Evolutionary conservation across 2,797 vertebrate species (phyloP).

Genomic region (Columba guinea): DNA sequence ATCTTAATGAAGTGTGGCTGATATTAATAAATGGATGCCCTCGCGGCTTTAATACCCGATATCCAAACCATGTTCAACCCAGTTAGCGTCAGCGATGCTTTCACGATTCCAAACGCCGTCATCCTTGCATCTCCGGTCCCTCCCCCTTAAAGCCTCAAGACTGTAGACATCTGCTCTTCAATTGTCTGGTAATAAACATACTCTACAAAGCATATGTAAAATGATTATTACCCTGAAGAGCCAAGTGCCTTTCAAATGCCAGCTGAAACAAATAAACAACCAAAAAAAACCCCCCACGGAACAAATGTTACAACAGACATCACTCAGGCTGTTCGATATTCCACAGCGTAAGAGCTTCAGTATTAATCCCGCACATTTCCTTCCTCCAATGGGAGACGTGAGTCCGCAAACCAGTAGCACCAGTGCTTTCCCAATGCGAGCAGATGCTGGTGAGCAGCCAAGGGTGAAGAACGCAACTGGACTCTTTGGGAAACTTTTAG

Average conservation of each 20-base stretch:
- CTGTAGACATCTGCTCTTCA: conserved; percentile 70
- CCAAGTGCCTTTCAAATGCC: conserved; percentile 82
- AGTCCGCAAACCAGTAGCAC: neutral
- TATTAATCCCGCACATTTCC: neutral
- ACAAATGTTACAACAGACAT: neutral
- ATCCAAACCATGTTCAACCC: neutral
- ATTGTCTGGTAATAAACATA: conserved; percentile 68
- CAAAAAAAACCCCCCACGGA: neutral
- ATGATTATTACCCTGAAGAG: conserved; percentile 76
- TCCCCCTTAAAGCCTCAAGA: conserved; percentile 14
- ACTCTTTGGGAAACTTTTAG: neutral
- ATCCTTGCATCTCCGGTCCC: neutral
- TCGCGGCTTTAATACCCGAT: neutral
- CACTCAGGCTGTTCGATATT: conserved; percentile 38
- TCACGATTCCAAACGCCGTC: neutral
- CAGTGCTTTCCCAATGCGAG: neutral
- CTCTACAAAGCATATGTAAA: conserved; percentile 71
- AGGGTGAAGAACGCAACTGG: neutral
- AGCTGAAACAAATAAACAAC: conserved; percentile 70
- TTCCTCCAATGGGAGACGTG: neutral
- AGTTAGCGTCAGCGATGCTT: neutral
- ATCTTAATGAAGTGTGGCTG: conserved; percentile 70
- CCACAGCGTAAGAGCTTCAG: neutral
- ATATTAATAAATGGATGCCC: conserved; percentile 32
- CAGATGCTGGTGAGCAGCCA: neutral